Conservation (phyloP, 2,113 vertebrate species). For the Morone chrysops region DNA sequence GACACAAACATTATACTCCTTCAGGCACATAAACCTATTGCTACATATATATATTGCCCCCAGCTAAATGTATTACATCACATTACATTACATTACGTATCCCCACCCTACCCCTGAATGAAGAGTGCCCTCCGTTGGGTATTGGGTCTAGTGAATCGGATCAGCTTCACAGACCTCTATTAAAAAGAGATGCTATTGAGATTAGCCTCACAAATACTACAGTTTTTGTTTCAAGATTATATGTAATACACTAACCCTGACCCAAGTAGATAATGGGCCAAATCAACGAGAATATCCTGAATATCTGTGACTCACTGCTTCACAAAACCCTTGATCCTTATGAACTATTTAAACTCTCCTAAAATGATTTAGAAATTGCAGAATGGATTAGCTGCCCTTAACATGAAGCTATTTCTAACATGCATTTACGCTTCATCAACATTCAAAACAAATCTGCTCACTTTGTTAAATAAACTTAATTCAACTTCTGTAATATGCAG, state of each 20-base stretch:
- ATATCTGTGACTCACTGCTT: neutral
- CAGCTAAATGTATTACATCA: neutral
- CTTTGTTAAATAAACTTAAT: neutral
- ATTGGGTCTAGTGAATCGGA: neutral
- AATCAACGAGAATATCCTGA: constrained; percentile 21
- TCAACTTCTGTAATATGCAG: neutral
- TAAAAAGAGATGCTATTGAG: neutral
- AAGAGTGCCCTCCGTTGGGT: neutral
- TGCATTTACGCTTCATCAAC: neutral
- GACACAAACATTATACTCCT: neutral
- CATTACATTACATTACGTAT: neutral
- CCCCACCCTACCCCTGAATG: neutral
- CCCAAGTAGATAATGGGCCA: constrained; percentile 1
- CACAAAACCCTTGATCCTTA: neutral
- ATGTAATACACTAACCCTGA: neutral
- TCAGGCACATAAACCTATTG: neutral
- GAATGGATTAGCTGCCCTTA: neutral
- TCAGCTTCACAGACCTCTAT: neutral
- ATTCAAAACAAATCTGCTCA: neutral
- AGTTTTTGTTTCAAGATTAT: neutral
- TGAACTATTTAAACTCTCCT: neutral
- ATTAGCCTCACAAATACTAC: neutral
- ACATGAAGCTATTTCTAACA: neutral
- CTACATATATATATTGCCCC: neutral
- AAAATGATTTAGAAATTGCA: neutral